These are phyloP conservation scores for Matsumurasca onukii DNA, from an alignment of 1,140 invertebrate genomes.

Conservation along the genomic window DNA sequence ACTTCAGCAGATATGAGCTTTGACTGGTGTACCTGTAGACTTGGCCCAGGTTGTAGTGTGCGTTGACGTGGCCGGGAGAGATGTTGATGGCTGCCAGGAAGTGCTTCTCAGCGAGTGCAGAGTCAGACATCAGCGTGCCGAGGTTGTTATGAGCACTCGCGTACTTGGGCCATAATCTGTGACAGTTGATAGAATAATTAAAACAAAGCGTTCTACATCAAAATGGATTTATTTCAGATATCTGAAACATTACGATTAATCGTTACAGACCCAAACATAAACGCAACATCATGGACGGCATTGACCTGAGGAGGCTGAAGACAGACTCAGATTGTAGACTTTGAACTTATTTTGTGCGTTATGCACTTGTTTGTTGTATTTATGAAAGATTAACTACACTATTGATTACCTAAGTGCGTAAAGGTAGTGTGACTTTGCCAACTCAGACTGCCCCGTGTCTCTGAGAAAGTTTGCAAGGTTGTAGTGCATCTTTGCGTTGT, in stretches of 20 bases:
- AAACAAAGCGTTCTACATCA: too few relatives aligned
- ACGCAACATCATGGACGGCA: too few relatives aligned
- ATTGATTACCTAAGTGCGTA: conserved; percentile 74
- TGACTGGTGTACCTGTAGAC: conserved; percentile 82
- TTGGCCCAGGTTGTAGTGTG: conserved; percentile 84
- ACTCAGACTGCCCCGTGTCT: conserved; percentile 64
- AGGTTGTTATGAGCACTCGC: conserved; percentile 89
- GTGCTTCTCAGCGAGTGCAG: conserved; percentile 68
- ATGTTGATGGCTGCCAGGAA: conserved; percentile 75
- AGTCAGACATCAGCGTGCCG: conserved; percentile 69
- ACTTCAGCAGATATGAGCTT: too few relatives aligned
- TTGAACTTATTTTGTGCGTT: too few relatives aligned
- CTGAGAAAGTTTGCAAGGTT: conserved; percentile 87
- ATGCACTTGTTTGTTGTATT: too few relatives aligned
- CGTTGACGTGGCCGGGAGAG: conserved; percentile 75
- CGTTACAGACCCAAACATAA: too few relatives aligned
- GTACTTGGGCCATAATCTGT: conserved; percentile 80
- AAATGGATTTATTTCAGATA: too few relatives aligned
- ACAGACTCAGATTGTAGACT: too few relatives aligned
- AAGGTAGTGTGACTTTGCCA: conserved; percentile 77
- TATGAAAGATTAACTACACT: too few relatives aligned
- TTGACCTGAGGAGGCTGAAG: too few relatives aligned
- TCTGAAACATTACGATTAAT: too few relatives aligned
- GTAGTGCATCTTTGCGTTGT: conserved; percentile 90
- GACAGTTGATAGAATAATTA: too few relatives aligned